Conservation (phyloP, 2,113 vertebrate species). For the Calidris pugnax region DNA sequence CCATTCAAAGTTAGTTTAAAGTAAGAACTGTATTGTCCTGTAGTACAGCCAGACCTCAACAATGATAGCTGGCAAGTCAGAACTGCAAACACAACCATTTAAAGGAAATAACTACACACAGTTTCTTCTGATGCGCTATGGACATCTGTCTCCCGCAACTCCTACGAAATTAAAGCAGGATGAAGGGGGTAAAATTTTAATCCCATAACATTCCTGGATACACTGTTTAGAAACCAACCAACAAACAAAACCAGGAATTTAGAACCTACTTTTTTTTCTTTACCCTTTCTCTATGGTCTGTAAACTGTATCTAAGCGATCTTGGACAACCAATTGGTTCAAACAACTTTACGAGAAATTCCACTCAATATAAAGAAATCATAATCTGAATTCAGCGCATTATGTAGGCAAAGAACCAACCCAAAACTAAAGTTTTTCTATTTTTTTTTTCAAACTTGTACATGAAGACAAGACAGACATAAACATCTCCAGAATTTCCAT, state of each 20-base stretch:
- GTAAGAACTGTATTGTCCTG: neutral
- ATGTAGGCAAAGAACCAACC: neutral
- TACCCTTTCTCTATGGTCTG: neutral
- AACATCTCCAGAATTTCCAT: neutral
- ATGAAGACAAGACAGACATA: neutral
- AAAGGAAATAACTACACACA: neutral
- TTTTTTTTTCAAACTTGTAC: neutral
- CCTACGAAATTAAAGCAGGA: neutral
- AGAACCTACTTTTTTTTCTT: neutral
- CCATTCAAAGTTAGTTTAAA: neutral
- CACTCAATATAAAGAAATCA: neutral
- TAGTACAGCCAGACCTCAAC: neutral
- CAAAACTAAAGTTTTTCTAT: neutral
- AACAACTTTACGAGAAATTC: neutral
- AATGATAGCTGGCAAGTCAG: neutral
- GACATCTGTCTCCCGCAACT: neutral
- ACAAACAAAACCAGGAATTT: neutral
- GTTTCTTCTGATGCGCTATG: neutral
- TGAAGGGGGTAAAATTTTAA: neutral
- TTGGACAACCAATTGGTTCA: neutral
- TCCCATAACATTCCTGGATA: neutral
- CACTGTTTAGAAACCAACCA: neutral
- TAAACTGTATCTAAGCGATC: neutral
- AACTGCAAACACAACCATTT: neutral
- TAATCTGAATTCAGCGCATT: neutral